Base-by-base conservation (phyloP, 2,113 vertebrate genomes). In the Zosterops borbonicus region DNA sequence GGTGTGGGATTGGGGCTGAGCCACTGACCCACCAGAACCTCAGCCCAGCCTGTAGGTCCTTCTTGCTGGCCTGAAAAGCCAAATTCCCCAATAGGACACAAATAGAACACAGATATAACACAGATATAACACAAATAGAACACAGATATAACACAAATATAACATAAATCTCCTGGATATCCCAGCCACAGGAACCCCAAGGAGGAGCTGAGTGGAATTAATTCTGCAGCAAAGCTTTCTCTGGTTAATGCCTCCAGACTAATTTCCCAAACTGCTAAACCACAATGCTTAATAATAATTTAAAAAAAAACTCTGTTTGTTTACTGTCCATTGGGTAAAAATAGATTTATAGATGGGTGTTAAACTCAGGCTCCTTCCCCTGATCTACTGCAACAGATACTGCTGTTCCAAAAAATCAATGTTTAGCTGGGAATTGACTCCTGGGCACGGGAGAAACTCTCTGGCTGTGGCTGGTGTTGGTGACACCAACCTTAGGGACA, bases 51-150 rank as follows among this genome's bases (percentile, higher is more conserved):
- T 12, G 58, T 63, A 23, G 44, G 7, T 11, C 1, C 46, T 11
- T 6, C 31, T 28, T 20, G 44, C 60, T 31, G 22, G 7, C 1
- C 79, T 27, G 20, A n/a, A 77, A 29, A 47, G 35, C 44, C 46
- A 49, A 77, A 69, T 21, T 44, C 83, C 31, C 44, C 59, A 6
- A 2, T 0, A 6, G 0, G 5, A 11, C n/a, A 28, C 14, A 39
- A 4, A 4, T 0, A 3, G 0, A 5, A 17, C 1, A 5, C 6
- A 9, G 24, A 42, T 42, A 42, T 17, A 42, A 42, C 33, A 27
- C 12, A 50, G 4, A 4, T 0, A 3, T 0, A 5, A 16, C 1
- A 4, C 8, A 9, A 33, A 33, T 16, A 14, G 3, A 41, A 41
- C 27, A n/a, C 63, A 44, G 22, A 46, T n/a, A 9, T 6, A 50